Evolutionary conservation across 1,140 invertebrate genomes (phyloP).

Genomic region (Drosophila miranda): DNA sequence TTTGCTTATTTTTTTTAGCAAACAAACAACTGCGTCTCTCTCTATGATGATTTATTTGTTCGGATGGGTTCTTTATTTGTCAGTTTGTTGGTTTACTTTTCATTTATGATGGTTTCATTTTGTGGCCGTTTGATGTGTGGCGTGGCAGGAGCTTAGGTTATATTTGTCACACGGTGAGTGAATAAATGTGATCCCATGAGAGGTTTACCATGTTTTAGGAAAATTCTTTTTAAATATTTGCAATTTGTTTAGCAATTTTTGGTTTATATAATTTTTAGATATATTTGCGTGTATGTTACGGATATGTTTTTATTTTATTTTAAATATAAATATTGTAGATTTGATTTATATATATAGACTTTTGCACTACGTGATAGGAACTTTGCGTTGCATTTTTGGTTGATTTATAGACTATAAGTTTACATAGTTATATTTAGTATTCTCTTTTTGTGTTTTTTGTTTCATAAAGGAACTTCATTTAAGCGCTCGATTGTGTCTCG

Average conservation of each 20-base stretch:
- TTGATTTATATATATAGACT: constrained; percentile 7
- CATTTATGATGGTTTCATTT: constrained; percentile 44
- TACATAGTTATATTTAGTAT: constrained; percentile 9
- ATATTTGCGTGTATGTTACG: constrained; percentile 11
- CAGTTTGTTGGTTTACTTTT: constrained; percentile 34
- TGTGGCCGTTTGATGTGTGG: constrained; percentile 9
- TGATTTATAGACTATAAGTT: constrained; percentile 7
- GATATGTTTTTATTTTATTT: constrained; percentile 8
- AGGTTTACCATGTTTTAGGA: no score
- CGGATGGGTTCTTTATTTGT: constrained; percentile 20
- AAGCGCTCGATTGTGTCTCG: neutral
- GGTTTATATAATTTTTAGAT: constrained; percentile 11
- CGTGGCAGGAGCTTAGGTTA: constrained; percentile 14
- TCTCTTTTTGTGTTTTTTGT: neutral
- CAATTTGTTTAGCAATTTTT: constrained; percentile 1
- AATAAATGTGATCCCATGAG: neutral
- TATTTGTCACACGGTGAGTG: constrained; percentile 10
- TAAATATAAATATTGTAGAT: constrained; percentile 13
- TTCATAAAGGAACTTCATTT: constrained; percentile 53
- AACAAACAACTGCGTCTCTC: constrained; percentile 20
- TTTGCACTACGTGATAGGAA: constrained; percentile 62
- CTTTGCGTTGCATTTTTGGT: constrained; percentile 39
- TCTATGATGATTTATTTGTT: constrained; percentile 55
- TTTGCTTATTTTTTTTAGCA: constrained; percentile 65
- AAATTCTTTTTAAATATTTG: neutral